Conservation (phyloP, 2,888 invertebrate genomes). For the Alentia gelatinosa region DNA sequence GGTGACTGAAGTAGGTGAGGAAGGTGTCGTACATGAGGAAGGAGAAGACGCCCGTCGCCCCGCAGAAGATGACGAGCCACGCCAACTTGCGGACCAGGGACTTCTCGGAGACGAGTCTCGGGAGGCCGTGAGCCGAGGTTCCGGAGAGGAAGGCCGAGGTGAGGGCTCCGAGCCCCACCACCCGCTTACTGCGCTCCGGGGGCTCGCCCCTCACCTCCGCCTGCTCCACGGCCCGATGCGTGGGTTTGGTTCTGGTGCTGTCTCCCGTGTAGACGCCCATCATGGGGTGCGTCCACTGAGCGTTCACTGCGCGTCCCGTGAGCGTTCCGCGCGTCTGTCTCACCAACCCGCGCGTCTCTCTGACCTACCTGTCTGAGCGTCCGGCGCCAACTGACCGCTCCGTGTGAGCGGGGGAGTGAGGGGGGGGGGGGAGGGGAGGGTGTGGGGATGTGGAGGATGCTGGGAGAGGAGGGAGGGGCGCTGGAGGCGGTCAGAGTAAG, state of each 20-base stretch:
- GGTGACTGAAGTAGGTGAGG: background rate
- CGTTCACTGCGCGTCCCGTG: no score
- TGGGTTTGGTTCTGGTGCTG: background rate
- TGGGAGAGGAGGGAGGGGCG: no score
- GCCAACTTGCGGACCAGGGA: background rate
- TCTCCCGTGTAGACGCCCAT: background rate
- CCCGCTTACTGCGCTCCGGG: background rate
- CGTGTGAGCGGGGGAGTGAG: no score
- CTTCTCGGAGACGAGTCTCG: background rate
- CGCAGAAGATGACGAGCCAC: background rate
- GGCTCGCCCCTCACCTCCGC: background rate
- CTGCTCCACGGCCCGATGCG: background rate
- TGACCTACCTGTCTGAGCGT: no score
- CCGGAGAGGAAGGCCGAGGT: constrained; percentile 48
- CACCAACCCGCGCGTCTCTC: no score
- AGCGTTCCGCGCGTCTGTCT: no score
- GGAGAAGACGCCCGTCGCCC: background rate
- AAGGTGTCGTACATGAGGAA: background rate
- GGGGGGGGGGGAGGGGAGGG: no score
- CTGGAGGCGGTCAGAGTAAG: no score
- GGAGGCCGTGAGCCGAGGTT: constrained; percentile 58
- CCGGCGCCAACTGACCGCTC: no score
- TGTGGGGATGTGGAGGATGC: no score
- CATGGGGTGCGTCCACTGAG: no score
- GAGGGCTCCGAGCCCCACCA: background rate